Base-by-base conservation (phyloP, 1,140 invertebrate species). In the Laodelphax striatellus region DNA sequence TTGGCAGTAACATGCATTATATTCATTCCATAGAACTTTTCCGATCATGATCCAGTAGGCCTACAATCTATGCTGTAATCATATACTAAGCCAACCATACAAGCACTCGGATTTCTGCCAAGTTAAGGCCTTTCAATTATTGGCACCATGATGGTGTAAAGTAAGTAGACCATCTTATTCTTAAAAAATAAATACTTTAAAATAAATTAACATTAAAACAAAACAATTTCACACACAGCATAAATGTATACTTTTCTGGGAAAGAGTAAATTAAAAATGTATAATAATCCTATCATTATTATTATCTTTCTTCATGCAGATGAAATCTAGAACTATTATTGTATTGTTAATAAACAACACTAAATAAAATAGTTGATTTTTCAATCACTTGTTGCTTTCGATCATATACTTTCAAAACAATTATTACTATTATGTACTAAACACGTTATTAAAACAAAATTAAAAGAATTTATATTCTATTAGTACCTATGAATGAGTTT, bases 51-150 rank as follows among this genome's bases (percentile, higher is more conserved):
- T 54, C n/a, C 2, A 5, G 6, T 34, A 31, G 17, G 28, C 16
- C 46, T 50, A 4, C 43, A 14, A 19, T 19, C 21, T 28, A 34
- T 28, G n/a, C n/a, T n/a, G n/a, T 16, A 34, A 34, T 55, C n/a
- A n/a, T n/a, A n/a, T n/a, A n/a, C 22, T 38, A n/a, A 24, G 38
- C 31, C 28, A 34, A 10, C 16, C 19, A 13, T 9, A 11, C 16
- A 24, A 31, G 54, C 54, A 10, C 14, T 31, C 54, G 28, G 54
- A 28, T 55, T 34, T 55, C 54, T 55, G 54, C 54, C 54, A 11
- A 16, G 22, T 38, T 34, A 55, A 31, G 54, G 54, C 38, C 54
- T 55, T 55, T 55, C 54, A 19, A 17, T 55, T 31, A 9, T 1
- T 5, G 34, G 34, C 34, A 38, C 34, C 24, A 28, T 6, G 17